Evolutionary conservation across 2,888 invertebrate genomes (phyloP), one percentile per base, ranked within the genome.

Genomic region (Villa cingulata): DNA sequence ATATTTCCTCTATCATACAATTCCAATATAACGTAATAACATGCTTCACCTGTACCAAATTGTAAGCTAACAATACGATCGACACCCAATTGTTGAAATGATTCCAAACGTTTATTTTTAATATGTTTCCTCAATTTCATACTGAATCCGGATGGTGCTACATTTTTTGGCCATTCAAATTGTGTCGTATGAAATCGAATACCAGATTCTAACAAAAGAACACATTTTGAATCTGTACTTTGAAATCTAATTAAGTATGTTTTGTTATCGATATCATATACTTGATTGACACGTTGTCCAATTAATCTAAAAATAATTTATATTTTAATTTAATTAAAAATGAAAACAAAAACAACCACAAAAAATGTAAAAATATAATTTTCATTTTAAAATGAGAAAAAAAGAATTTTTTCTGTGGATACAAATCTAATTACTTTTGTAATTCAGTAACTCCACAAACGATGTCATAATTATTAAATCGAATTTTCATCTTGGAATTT

Each of bases 101-200:
- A 77, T 69, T 96, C 96, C 3, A 98, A 70, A 4, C 98, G 79
- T 64, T 96, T 92, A 68, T 96, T 95, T 63, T 88, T 89, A 38
- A 99, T 72, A 70, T 98, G 98, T 70, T 99, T 99, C 45, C 98
- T 74, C 64, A 98, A 74, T 75, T 98, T 99, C 97, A 98, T 98
- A 53, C 91, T 87, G 64, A 97, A 97, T 2, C 94, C 91, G 0
- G 92, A 94, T 1, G 91, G 96, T 7, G 86, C 87, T 37, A 83
- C 77, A 75, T 92, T 94, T 71, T 98, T 98, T 0, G 97, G 96
- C 97, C 98, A 98, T 64, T 97, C 96, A 71, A 91, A 98, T 37
- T 78, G 84, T 14, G 98, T 98, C 6, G 83, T 83, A 63, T 98
- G 98, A 51, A 98, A 83, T 50, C 96, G 74, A 56, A 81, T 86